Evolutionary conservation across 2,113 vertebrate genomes (phyloP).

Genomic region (Solenodon paradoxus): DNA sequence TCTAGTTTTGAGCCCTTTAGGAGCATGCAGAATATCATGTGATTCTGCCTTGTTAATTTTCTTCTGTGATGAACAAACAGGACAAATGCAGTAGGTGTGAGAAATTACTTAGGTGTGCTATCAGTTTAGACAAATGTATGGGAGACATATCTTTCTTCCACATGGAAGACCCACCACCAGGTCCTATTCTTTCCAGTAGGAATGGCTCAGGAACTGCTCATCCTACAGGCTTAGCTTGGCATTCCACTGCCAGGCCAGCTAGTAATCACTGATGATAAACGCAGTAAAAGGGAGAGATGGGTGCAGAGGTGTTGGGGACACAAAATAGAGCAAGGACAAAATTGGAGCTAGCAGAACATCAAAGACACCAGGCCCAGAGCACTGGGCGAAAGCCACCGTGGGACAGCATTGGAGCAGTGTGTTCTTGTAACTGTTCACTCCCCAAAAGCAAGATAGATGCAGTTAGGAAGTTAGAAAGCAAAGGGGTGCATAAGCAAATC

Average conservation of each 20-base stretch:
- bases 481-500: no score
- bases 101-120: slow-evolving; percentile 1
- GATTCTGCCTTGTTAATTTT: background rate
- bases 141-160: slow-evolving; percentile 63
- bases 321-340: no score
- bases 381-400: no score
- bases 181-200: slow-evolving; percentile 67
- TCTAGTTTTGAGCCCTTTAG: background rate
- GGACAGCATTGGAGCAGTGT: no score
- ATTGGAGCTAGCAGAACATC: no score
- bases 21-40: background rate
- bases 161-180: slow-evolving; percentile 48
- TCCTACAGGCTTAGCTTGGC: slow-evolving; percentile 46
- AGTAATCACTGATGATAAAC: slow-evolving; percentile 52
- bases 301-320: no score
- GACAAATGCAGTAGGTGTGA: slow-evolving; percentile 26
- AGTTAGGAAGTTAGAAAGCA: no score
- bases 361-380: no score
- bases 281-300: slow-evolving; percentile 53
- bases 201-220: slow-evolving; percentile 41
- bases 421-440: no score
- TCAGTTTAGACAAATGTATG: slow-evolving; percentile 32
- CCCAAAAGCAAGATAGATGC: no score
- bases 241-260: slow-evolving; percentile 53
- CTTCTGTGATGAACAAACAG: background rate